Evolutionary conservation across 2,888 invertebrate genomes (phyloP).

Genomic region (Philereme transversata): DNA sequence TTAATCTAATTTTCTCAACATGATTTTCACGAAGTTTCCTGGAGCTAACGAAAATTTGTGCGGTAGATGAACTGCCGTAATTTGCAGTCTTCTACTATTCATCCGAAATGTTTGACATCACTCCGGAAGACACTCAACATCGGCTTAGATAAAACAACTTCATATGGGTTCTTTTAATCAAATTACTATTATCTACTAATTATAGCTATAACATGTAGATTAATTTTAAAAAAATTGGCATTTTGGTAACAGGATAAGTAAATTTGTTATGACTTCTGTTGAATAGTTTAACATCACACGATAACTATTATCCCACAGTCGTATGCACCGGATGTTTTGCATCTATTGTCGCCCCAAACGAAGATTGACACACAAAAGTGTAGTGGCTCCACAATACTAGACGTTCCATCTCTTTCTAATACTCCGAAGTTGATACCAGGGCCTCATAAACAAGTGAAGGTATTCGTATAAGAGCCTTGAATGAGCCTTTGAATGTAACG

Average conservation of each 20-base stretch:
- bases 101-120: no score
- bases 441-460: slow-evolving; percentile 44
- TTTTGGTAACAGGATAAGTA: background rate
- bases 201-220: background rate
- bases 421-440: slow-evolving; percentile 38
- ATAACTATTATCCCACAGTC: slow-evolving; percentile 29
- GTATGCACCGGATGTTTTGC: slow-evolving; percentile 50
- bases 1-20: background rate
- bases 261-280: background rate
- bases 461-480: slow-evolving; percentile 48
- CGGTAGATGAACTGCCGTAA: no score
- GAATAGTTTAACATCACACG: slow-evolving; percentile 15
- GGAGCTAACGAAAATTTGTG: no score
- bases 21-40: slow-evolving; percentile 3
- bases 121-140: background rate
- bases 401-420: slow-evolving; percentile 37
- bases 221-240: no score
- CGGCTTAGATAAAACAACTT: slow-evolving; percentile 5
- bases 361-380: slow-evolving; percentile 45
- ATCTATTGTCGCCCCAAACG: slow-evolving; percentile 47
- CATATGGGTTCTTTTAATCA: slow-evolving; percentile 14
- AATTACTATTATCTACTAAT: slow-evolving; percentile 8
- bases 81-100: no score
- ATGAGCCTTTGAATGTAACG: slow-evolving; percentile 58
- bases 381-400: slow-evolving; percentile 21